Evolutionary conservation across 2,113 vertebrate species (phyloP), one percentile per base, ranked within the genome.

Genomic region (Lampris megalopsis): DNA sequence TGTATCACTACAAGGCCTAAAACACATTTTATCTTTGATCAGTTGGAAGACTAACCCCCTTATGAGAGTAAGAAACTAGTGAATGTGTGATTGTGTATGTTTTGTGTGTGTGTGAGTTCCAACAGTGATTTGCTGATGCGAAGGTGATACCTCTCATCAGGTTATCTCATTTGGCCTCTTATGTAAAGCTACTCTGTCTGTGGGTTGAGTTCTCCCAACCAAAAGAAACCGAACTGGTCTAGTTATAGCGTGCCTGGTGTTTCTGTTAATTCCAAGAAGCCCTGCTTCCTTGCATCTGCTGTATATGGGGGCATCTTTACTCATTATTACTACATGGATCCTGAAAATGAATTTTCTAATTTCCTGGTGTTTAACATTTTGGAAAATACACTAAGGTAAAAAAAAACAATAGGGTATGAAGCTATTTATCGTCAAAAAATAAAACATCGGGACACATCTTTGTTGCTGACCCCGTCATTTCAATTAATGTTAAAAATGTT

Each of bases 1-100:
- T 98, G 96, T 96, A 95, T 97, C 95, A 95, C 95, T 97, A 96
- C 93, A 95, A 93, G 85, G 88, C 93, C 92, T 95, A 92, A 90
- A 65, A 94, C 94, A 78, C 92, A 95, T 95, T 90, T 89, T 88
- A 90, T 75, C 88, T 48, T 75, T 79, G 71, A 77, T 95, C 90
- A 88, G 85, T 92, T 89, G 84, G 81, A 94, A 88, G 89, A 92
- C 83, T 82, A 89, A 86, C 75, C 79, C 80, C 70, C 1, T 77
- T 0, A 64, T 80, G 76, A 11, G 59, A 77, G 75, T 2, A 71
- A 61, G 60, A 71, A 67, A 42, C 36, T 70, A 3, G 48, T 57
- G 63, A 65, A 65, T 6, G 84, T 74, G 90, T 59, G 82, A 68
- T 50, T 68, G 77, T 53, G 69, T 75, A 6, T 13, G 64, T 10